Evolutionary conservation across 37 sponge, comb jelly and placozoan genomes (phyloP).

Genomic region (Halisarca cf. caerulea): DNA sequence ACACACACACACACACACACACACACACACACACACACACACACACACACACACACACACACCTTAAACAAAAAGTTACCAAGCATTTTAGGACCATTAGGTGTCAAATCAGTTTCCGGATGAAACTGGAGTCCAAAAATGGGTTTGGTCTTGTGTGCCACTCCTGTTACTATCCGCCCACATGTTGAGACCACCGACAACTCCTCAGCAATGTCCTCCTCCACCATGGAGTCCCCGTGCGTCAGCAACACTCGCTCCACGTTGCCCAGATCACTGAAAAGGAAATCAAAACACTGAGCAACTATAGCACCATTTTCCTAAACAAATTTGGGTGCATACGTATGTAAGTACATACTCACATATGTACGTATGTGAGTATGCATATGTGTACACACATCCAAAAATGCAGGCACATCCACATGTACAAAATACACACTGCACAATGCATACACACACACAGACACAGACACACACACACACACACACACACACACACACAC

Average conservation of each 20-base stretch:
- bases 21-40: constrained; percentile 19
- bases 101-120: constrained; percentile 85
- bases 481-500: too few species aligned
- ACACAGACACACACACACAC: too few species aligned
- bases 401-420: too few species aligned
- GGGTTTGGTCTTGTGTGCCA: constrained; percentile 48
- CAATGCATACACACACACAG: neutral
- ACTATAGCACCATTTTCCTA: too few species aligned
- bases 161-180: constrained; percentile 60
- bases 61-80: constrained; percentile 80
- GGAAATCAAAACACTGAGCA: neutral
- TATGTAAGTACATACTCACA: too few species aligned
- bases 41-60: constrained; percentile 10
- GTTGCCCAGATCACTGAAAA: constrained; percentile 43
- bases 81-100: constrained; percentile 65
- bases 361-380: too few species aligned
- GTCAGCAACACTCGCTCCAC: constrained; percentile 76
- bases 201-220: constrained; percentile 22
- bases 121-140: constrained; percentile 93
- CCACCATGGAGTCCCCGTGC: constrained; percentile 80
- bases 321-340: too few species aligned
- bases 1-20: constrained; percentile 3
- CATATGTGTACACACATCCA: too few species aligned
- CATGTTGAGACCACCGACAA: constrained; percentile 39
- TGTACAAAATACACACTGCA: constrained; percentile 27